phyloP scores from a whole-genome alignment of 37 sponge, comb jelly and placozoan genomes.

The Agelas oroides region DNA sequence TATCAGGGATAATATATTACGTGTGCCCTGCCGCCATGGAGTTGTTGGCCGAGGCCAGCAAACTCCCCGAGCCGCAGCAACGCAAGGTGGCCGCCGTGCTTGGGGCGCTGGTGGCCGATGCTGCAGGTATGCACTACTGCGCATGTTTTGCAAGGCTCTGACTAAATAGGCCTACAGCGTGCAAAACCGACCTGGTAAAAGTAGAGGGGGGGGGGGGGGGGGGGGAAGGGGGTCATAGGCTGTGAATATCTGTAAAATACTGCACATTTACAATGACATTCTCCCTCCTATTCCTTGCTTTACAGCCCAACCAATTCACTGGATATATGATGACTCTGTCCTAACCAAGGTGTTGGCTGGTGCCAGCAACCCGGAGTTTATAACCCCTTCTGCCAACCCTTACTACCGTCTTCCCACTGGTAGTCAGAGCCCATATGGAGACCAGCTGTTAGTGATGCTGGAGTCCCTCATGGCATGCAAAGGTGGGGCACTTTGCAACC shows the following conservation, averaged over 20 bases:
- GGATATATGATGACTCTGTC: constrained; percentile 53
- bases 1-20: no score
- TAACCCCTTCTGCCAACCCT: constrained; percentile 52
- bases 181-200: no score
- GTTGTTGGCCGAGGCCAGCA: constrained; percentile 7
- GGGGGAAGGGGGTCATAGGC: no score
- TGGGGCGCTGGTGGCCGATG: constrained; percentile 82
- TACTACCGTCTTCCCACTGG: constrained; percentile 68
- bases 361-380: constrained; percentile 53
- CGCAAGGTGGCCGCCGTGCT: constrained; percentile 61
- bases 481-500: constrained; percentile 29
- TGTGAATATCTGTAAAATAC: no score
- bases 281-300: background rate
- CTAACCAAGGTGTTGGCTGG: constrained; percentile 27
- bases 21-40: no score
- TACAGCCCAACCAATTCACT: constrained; percentile 76
- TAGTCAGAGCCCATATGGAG: constrained; percentile 73
- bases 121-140: constrained; percentile 69
- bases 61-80: constrained; percentile 30
- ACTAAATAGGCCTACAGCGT: no score
- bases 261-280: no score
- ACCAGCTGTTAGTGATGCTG: constrained; percentile 57
- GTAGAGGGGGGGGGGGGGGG: no score
- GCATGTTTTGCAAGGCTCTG: no score
- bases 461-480: constrained; percentile 59